Base-by-base conservation (phyloP, 2,797 vertebrate species). In the Sardinella longiceps region DNA sequence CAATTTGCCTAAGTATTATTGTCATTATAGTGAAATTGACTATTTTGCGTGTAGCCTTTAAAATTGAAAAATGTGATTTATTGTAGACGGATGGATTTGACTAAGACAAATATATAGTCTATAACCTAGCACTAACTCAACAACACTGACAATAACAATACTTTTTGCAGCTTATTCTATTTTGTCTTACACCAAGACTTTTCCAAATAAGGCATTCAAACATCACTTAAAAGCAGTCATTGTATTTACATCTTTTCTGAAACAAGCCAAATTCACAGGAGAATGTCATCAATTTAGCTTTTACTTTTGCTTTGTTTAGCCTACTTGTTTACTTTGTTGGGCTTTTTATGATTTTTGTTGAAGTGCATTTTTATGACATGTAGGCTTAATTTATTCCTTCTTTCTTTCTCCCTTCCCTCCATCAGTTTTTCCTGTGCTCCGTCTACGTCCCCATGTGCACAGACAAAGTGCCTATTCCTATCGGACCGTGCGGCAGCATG, bases 391-490 rank as follows among this genome's bases (percentile, higher is more conserved):
- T 3, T 43, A 43, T 43, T 43, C 43, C 7, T 43, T 43, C 43
- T 70, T 70, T 51, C 6, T 18, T 1, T 81, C 18, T 83, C 33
- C 25, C 43, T 46, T 83, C 20, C 25, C 51, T 85, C 39, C 80
- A 86, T 0, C 92, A 99, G 98, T 99, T 99, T 92, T 99, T 99
- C 94, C 96, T 99, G 88, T 99, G 98, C 91, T 98, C 98, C 0
- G 98, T 99, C 80, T 99, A 99, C 50, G 98, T 99, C 85, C 98
- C 98, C 0, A 99, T 99, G 98, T 99, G 98, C 94, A 99, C 98
- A 0, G 98, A 99, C 94, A 99, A 99, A 94, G 98, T 99, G 83
- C 97, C 97, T 87, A 97, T 98, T 93, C 97, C 97, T 23, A 99
- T 99, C 0, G 98, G 98, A 28, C 98, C 98, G 0, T 99, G 98